A percentile compares a stretch with the other conserved stretches of the same genome.
These are phyloP conservation scores for Channallabes apus DNA, from an alignment of 2,797 vertebrate species.

Conservation along the genomic window DNA sequence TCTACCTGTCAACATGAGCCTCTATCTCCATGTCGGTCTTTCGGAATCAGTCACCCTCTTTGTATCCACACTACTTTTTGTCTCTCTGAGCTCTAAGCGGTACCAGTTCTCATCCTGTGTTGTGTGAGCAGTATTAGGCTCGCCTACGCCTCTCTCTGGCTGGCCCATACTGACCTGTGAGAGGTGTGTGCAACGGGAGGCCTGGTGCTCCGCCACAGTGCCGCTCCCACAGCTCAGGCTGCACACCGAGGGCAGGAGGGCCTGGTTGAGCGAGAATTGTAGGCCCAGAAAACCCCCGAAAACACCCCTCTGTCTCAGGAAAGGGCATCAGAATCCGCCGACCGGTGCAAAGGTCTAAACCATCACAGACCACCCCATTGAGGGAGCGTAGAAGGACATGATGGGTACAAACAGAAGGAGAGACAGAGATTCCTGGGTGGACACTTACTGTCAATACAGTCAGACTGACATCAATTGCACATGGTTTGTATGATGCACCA, in stretches of 20 bases:
- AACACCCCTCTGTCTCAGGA: constrained; percentile 77
- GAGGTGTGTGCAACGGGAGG: constrained; percentile 74
- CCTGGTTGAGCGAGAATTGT: constrained; percentile 74
- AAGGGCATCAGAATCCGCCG: constrained; percentile 79
- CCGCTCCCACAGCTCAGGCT: constrained; percentile 81
- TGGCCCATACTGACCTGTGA: constrained; percentile 78
- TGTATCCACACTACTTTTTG: neutral
- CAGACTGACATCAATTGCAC: constrained; percentile 65
- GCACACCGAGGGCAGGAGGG: constrained; percentile 72
- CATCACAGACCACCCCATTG: constrained; percentile 41
- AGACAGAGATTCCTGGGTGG: constrained; percentile 62
- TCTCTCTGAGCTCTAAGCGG: neutral
- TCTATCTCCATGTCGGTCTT: neutral
- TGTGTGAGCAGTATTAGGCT: constrained; percentile 23
- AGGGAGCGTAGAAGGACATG: constrained; percentile 58
- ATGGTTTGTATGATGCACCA: constrained; percentile 36
- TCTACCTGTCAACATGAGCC: neutral
- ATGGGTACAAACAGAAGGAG: constrained; percentile 67
- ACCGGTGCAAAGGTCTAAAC: constrained; percentile 77
- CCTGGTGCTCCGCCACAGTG: constrained; percentile 74
- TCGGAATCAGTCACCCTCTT: neutral
- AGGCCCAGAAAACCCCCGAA: constrained; percentile 76
- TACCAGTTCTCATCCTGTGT: neutral
- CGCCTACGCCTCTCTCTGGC: constrained; percentile 63
- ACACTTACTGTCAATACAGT: constrained; percentile 66